Evolutionary conservation across 2,113 vertebrate genomes (phyloP).

Genomic region (Gracilinanus agilis): DNA sequence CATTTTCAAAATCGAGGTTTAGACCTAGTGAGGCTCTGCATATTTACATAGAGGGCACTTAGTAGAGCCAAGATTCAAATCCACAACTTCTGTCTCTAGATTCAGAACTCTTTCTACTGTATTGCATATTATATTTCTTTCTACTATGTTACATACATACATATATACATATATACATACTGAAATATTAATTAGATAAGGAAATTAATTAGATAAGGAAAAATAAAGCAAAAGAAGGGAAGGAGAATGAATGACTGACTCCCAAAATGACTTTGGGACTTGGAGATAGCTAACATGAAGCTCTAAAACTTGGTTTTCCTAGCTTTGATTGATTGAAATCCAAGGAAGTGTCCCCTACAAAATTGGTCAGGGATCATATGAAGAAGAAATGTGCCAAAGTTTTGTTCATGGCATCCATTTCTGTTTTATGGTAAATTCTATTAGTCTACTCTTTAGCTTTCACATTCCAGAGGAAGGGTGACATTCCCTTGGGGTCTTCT

Average conservation of each 20-base stretch:
- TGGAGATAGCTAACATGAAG: neutral
- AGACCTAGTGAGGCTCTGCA: neutral
- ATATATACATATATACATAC: too few relatives aligned
- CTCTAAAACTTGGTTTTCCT: neutral
- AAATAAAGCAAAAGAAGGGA: neutral
- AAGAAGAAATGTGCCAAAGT: neutral
- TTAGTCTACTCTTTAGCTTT: neutral
- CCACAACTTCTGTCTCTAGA: neutral
- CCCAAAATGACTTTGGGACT: neutral
- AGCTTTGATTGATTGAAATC: neutral
- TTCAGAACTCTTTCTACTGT: neutral
- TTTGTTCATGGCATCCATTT: neutral
- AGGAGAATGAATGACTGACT: neutral
- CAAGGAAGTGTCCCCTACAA: neutral
- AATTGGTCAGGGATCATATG: neutral
- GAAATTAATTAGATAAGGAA: neutral
- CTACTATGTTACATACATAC: too few relatives aligned
- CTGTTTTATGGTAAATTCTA: neutral
- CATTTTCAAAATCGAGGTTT: neutral
- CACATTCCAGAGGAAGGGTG: neutral
- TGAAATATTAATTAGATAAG: neutral
- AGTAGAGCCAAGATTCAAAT: neutral
- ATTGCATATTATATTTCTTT: neutral
- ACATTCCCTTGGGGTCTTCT: neutral
- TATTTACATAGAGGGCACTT: neutral